Evolutionary conservation across 2,797 vertebrate genomes (phyloP).

Genomic region (Chromis chromis): DNA sequence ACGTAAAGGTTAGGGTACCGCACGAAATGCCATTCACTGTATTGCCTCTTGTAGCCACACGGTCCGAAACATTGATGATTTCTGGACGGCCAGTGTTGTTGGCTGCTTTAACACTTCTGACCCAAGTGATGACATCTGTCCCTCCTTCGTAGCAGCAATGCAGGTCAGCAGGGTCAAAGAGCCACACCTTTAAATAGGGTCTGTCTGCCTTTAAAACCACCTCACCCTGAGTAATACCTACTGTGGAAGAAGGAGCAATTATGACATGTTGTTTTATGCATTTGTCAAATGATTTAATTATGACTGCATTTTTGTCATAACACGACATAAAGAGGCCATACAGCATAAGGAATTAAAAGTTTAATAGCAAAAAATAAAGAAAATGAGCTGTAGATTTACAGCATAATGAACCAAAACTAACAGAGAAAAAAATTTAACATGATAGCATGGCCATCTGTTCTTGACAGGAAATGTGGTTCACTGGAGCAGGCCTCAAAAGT

Average conservation of each 20-base stretch:
- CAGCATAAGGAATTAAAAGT: background rate
- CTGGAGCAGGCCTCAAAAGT: constrained; percentile 69
- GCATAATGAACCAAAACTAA: background rate
- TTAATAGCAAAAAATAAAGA: background rate
- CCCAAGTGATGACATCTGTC: accelerated
- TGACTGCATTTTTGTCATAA: background rate
- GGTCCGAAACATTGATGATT: accelerated
- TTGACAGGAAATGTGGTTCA: constrained; percentile 77
- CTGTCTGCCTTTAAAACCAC: constrained; percentile 50
- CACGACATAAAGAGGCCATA: background rate
- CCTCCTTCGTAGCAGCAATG: constrained; percentile 56
- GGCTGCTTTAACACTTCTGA: background rate
- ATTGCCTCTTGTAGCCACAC: background rate
- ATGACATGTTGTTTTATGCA: background rate
- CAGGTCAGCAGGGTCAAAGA: accelerated
- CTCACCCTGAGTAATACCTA: background rate
- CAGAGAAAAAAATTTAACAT: background rate
- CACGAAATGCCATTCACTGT: accelerated
- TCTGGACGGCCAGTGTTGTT: background rate
- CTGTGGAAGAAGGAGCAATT: constrained; percentile 56
- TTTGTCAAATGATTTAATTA: background rate
- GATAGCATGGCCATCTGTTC: constrained; percentile 62
- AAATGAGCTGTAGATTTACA: background rate
- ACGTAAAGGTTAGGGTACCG: background rate
- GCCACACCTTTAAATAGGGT: constrained; percentile 33